These are phyloP conservation scores for Cotesia vestalis DNA, from an alignment of 1,140 invertebrate species.

Conservation along the genomic window DNA sequence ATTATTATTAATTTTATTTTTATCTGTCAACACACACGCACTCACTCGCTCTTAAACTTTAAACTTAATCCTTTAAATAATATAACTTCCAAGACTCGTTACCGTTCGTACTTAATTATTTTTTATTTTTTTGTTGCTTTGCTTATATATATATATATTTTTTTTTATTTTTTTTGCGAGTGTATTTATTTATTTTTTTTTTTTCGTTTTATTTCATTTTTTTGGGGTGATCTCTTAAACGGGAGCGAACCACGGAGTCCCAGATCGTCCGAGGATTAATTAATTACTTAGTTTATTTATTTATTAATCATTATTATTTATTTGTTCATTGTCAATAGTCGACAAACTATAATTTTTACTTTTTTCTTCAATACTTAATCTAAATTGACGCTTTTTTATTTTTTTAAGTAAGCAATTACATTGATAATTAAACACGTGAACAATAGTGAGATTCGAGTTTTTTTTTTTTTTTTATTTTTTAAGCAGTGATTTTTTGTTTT, in stretches of 20 bases:
- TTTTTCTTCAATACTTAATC: not conserved
- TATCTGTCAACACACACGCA: constrained; percentile 28
- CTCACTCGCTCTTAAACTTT: constrained; percentile 8
- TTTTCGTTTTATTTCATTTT: not conserved
- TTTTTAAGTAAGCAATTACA: not conserved
- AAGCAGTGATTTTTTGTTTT: no score
- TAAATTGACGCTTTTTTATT: not conserved
- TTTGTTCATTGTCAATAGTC: constrained; percentile 8
- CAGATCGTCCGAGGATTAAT: constrained; percentile 15
- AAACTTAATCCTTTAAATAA: no score
- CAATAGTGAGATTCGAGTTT: constrained; percentile 8
- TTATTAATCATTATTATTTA: constrained; percentile 21
- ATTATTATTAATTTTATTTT: constrained; percentile 26
- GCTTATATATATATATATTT: not conserved
- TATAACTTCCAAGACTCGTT: not conserved
- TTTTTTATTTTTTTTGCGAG: not conserved
- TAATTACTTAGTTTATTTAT: not conserved
- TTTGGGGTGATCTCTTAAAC: constrained; percentile 7
- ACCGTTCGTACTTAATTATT: not conserved
- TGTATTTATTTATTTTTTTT: constrained; percentile 14
- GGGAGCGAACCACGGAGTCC: constrained; percentile 20
- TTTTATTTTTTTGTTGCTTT: not conserved
- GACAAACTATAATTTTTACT: constrained; percentile 7
- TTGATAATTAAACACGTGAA: constrained; percentile 15
- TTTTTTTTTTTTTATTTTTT: constrained; percentile 5